Conservation (phyloP, 1,140 invertebrate genomes). For the Papilio glaucus region DNA sequence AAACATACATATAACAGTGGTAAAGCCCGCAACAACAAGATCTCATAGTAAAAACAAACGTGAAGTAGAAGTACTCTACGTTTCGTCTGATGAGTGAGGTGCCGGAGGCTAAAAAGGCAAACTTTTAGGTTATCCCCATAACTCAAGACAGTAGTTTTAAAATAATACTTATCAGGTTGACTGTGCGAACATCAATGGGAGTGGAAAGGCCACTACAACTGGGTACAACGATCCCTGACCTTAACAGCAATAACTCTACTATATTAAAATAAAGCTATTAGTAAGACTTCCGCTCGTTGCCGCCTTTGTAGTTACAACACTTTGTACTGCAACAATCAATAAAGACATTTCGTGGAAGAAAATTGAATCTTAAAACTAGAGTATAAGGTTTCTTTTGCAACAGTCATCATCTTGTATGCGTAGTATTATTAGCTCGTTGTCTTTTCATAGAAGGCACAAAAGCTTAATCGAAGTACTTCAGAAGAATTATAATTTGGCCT, state of each 20-base stretch:
- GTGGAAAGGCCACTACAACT: slow-evolving; percentile 39
- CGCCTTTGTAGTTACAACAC: slow-evolving; percentile 6
- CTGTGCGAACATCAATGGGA: slow-evolving; percentile 40
- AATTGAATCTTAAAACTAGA: background rate
- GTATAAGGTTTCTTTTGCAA: background rate
- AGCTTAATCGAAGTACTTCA: background rate
- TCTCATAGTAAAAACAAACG: too few relatives aligned
- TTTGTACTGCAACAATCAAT: background rate
- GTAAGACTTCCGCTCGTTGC: slow-evolving; percentile 21
- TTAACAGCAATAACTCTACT: slow-evolving; percentile 33
- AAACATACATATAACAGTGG: too few relatives aligned
- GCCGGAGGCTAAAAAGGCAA: too few relatives aligned
- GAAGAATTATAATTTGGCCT: background rate
- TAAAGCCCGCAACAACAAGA: too few relatives aligned
- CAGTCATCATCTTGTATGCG: background rate
- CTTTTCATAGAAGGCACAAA: background rate
- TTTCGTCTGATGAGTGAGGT: too few relatives aligned
- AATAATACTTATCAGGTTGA: slow-evolving; percentile 11
- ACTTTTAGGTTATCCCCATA: too few relatives aligned
- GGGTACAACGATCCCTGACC: slow-evolving; percentile 46
- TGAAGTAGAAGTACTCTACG: too few relatives aligned
- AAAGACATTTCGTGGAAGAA: background rate
- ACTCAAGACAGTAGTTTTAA: too few relatives aligned
- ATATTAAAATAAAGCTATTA: slow-evolving; percentile 28
- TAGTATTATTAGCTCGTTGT: background rate